These are phyloP conservation scores for Falco berigora DNA, from an alignment of 2,797 vertebrate species.

Conservation along the genomic window DNA sequence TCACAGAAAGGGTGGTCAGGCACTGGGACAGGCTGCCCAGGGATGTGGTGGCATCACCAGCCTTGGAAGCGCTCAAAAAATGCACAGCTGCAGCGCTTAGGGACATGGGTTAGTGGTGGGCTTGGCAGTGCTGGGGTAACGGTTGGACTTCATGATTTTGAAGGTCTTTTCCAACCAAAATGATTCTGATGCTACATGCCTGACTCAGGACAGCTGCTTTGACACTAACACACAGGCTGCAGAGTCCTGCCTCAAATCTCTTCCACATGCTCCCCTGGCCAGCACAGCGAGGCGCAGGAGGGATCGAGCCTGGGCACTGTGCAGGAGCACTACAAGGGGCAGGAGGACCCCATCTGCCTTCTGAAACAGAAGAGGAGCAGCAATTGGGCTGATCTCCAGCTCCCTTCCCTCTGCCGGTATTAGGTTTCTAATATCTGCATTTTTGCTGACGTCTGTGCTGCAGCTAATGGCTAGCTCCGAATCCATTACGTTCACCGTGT, in stretches of 20 bases:
- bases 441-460: constrained; percentile 21
- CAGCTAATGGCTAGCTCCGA: constrained; percentile 30
- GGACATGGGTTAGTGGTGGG: no score
- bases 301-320: neutral
- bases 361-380: neutral
- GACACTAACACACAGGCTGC: neutral
- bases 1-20: no score
- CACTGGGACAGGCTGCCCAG: no score
- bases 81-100: no score
- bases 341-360: neutral
- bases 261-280: rapidly evolving
- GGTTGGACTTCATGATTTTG: no score
- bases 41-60: no score
- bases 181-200: neutral
- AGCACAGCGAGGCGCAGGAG: neutral
- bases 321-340: neutral
- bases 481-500: neutral
- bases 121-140: no score
- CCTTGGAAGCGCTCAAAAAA: no score
- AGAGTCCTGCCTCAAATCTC: neutral
- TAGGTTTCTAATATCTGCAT: constrained; percentile 20
- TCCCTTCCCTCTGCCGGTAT: neutral
- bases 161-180: no score
- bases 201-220: neutral
- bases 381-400: neutral